Percentiles rank a stretch among this genome's conserved stretches.
Conservation (phyloP, 2,113 vertebrate species). For the Rhinoptilus africanus region DNA sequence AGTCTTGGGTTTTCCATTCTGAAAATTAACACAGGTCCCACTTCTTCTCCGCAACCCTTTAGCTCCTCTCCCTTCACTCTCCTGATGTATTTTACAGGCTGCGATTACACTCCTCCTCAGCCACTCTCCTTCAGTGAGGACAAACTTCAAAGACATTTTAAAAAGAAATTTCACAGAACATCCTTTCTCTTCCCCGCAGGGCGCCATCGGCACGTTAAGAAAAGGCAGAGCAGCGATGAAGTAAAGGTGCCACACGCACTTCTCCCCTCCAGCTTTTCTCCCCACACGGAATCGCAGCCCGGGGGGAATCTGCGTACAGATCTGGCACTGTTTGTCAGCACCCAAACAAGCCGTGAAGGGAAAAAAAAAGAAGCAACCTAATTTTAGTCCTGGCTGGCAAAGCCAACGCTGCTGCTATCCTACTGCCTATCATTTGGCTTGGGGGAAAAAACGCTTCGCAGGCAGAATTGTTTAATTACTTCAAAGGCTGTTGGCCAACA, state of each 20-base stretch:
- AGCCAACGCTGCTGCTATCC: not conserved
- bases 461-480: constrained; percentile 26
- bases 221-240: not conserved
- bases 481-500: not conserved
- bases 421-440: constrained; percentile 32
- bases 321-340: not conserved
- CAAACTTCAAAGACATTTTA: not conserved
- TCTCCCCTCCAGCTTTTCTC: not conserved
- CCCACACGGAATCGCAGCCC: not conserved
- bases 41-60: not conserved
- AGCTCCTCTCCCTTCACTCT: not conserved
- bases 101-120: not conserved
- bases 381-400: constrained; percentile 38
- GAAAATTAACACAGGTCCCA: not conserved
- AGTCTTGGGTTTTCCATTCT: not conserved
- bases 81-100: not conserved
- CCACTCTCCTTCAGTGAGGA: not conserved
- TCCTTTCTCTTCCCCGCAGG: not conserved
- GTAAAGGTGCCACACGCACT: not conserved
- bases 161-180: not conserved
- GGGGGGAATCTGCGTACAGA: not conserved
- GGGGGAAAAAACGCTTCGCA: not conserved
- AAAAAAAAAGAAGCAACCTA: not conserved
- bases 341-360: constrained; percentile 31
- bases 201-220: not conserved